Base-by-base conservation (phyloP, 35 echinoderm and acorn worm species). In the Strongylocentrotus purpuratus region DNA sequence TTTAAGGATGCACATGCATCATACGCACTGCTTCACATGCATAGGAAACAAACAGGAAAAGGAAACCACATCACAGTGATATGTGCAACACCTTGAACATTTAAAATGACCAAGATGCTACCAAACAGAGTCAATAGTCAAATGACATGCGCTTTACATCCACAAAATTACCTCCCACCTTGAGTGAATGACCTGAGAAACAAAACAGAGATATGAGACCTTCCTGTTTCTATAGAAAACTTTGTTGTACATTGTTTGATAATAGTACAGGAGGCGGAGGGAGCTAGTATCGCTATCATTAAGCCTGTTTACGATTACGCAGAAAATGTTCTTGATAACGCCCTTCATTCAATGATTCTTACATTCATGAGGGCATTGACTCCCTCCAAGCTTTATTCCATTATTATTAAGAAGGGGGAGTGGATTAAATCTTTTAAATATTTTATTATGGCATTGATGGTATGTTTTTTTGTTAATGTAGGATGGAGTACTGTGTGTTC, bases 101-200 rank as follows among this genome's bases (percentile, higher is more conserved):
- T n/a, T 78, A 28, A 78, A 78, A 28, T 78, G 7, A 59, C 52
- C 65, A 78, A n/a, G 65, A 28, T 28, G 20, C 65, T 78, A n/a
- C 4, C 25, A 78, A 78, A 78, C 65, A 1, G 9, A 12, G 9
- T 55, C 10, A 12, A 55, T 28, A 78, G 28, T 78, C 25, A 8
- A n/a, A 22, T 9, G 7, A 78, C 65, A 78, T 70, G 61, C 17
- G 61, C 17, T 78, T 78, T 3, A 28, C 65, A 78, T 78, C 20
- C 25, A 8, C 20, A 28, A n/a, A 78, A 78, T 4, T 78, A 78
- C 65, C 65, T 78, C 65, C 65, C 65, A 78, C 65, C 4, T 5
- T 78, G 65, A 78, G 65, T 78, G 65, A 78, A 78, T 78, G 65
- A 78, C 65, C 65, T 78, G 65, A n/a, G 25, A 78, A 78, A n/a